Evolutionary conservation across 2,113 vertebrate genomes (phyloP).

Genomic region (Xenopus laevis): DNA sequence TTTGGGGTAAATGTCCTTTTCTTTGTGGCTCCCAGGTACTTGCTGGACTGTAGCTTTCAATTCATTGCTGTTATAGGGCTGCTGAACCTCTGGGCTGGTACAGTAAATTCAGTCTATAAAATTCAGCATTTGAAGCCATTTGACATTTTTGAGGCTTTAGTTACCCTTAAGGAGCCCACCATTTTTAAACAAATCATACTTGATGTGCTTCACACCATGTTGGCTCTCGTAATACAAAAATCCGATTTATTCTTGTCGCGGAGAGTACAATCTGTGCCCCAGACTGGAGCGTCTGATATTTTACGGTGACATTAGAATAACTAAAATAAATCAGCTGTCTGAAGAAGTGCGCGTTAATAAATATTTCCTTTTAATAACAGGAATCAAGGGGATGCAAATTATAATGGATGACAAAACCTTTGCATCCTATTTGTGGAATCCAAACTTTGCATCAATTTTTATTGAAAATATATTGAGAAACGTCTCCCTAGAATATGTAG

Average conservation of each 20-base stretch:
- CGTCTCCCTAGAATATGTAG: no score
- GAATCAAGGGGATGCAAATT: neutral
- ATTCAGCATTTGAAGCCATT: no score
- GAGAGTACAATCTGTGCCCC: neutral
- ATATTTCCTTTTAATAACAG: conserved; percentile 5
- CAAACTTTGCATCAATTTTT: neutral
- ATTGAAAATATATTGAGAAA: no score
- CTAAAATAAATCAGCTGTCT: neutral
- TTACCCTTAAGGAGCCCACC: no score
- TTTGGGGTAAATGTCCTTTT: no score
- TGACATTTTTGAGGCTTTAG: no score
- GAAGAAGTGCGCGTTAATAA: neutral
- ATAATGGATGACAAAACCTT: neutral
- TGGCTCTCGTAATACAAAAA: neutral
- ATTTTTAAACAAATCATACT: no score
- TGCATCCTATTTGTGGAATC: neutral
- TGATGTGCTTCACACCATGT: neutral
- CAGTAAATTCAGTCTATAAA: no score
- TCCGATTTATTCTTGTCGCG: neutral
- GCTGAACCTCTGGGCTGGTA: no score
- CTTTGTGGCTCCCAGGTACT: no score
- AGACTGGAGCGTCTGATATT: neutral
- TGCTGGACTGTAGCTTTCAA: no score
- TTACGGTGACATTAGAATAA: neutral
- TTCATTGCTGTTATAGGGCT: no score